Evolutionary conservation across 2,888 invertebrate genomes (phyloP).

Genomic region (Heteromyza rotundicornis): DNA sequence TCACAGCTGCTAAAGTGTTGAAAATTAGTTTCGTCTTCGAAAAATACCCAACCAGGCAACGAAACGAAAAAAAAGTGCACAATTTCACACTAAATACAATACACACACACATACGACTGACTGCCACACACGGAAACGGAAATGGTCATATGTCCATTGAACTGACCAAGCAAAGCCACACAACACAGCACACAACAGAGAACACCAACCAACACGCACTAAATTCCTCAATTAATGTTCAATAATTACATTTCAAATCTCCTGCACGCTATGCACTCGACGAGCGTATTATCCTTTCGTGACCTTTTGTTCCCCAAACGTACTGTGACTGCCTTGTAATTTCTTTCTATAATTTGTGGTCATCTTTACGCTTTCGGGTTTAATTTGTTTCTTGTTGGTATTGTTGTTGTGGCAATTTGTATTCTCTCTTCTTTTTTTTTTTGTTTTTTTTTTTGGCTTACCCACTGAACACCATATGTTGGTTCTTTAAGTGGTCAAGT

Average conservation of each 20-base stretch:
- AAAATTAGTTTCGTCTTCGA: conserved; percentile 25
- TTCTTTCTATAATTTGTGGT: neutral
- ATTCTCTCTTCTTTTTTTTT: too few species aligned
- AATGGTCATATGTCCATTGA: too few species aligned
- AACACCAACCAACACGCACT: neutral
- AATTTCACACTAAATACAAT: neutral
- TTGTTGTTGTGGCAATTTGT: too few species aligned
- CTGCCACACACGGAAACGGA: neutral
- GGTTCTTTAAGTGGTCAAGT: too few species aligned
- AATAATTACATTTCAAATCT: conserved; percentile 1
- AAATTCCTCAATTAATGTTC: neutral
- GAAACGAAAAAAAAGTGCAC: too few species aligned
- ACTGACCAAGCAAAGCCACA: too few species aligned
- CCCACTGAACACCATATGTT: too few species aligned
- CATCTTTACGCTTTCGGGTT: neutral
- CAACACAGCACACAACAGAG: neutral
- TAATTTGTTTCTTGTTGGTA: neutral
- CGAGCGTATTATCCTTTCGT: conserved; percentile 36
- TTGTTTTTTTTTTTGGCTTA: too few species aligned
- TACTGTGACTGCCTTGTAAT: neutral
- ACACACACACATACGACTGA: neutral
- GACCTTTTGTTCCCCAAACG: conserved; percentile 27
- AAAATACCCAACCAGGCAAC: too few species aligned
- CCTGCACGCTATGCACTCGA: neutral
- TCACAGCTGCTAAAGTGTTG: conserved; percentile 38